Percentiles rank a stretch among this genome's conserved stretches.
Evolutionary conservation across 2,797 vertebrate genomes (phyloP).

Genomic region (Jordanella pulchra): DNA sequence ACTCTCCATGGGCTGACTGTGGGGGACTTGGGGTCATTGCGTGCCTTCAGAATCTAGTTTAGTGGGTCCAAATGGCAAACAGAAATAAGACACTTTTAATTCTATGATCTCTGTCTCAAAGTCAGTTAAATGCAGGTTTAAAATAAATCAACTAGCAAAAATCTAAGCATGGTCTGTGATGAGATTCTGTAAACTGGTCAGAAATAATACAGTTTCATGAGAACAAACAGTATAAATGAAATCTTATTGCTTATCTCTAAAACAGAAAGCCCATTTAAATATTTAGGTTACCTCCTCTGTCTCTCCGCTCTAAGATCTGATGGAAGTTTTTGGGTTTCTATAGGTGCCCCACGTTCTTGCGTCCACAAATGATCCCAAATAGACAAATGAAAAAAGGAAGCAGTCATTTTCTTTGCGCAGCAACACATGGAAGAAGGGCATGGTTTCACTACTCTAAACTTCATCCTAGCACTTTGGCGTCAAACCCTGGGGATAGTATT

Average conservation of each 20-base stretch:
- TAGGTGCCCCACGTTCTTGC: neutral
- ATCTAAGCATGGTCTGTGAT: neutral
- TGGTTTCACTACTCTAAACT: neutral
- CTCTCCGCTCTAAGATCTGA: neutral
- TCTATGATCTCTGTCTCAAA: neutral
- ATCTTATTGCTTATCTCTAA: neutral
- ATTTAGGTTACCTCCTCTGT: neutral
- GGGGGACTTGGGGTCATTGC: slow-evolving; percentile 62
- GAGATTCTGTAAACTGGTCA: too few relatives aligned
- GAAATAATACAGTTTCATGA: neutral
- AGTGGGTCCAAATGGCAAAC: slow-evolving; percentile 37
- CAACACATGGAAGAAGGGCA: neutral
- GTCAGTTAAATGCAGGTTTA: neutral
- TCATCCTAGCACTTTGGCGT: neutral
- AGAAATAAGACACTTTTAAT: neutral
- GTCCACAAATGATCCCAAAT: neutral
- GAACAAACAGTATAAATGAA: neutral
- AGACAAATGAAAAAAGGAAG: neutral
- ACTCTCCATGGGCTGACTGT: slow-evolving; percentile 35
- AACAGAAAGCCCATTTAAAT: neutral
- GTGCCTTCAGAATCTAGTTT: slow-evolving; percentile 64
- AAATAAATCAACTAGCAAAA: neutral
- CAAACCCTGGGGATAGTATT: neutral
- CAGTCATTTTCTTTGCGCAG: neutral
- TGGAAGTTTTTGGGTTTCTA: neutral